Evolutionary conservation across 1,140 invertebrate genomes (phyloP), one percentile per base, ranked within the genome.

Genomic region (Coelopa frigida): DNA sequence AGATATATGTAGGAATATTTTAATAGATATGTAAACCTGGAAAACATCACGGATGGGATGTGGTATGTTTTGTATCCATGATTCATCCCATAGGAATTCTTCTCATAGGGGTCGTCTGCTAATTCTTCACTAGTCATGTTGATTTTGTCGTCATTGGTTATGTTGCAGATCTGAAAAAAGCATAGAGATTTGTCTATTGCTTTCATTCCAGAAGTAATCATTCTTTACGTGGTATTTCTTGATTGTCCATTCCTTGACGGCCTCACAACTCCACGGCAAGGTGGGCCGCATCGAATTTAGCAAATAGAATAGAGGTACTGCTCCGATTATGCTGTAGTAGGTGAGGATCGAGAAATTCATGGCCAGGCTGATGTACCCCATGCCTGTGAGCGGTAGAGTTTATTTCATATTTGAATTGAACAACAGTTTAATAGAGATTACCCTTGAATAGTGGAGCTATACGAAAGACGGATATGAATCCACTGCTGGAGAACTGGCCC

Each of bases 361-460:
- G 3, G 46, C 44, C 3, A 54, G 15, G 20, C 57, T 65, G 2
- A 65, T 49, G 48, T 60, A 65, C 1, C 61, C 62, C 51, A 65
- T 57, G 18, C 62, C 62, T 65, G 8, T 5, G 31, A 27, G 3
- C 23, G n/a, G 12, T n/a, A 17, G 2, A 20, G 8, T 24, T 24
- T 20, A 24, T 14, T 22, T 22, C 38, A 40, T 15, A n/a, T 4
- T 21, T 7, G 2, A 26, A 23, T 2, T 12, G 18, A 26, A 14
- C 11, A 26, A 12, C 3, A 40, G 4, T 40, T 14, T 3, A 24
- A 12, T 52, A 40, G 24, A 4, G 17, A 7, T 42, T 33, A 21
- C 61, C 61, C 56, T 64, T 64, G 10, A 64, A 46, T 52, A 61
- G 59, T 54, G 56, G 61, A 58, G n/a, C 55, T 57, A 29, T 58